Evolutionary conservation across 2,888 invertebrate species (phyloP), one percentile per base, ranked within the genome.

Genomic region (Apotomis turbidana): DNA sequence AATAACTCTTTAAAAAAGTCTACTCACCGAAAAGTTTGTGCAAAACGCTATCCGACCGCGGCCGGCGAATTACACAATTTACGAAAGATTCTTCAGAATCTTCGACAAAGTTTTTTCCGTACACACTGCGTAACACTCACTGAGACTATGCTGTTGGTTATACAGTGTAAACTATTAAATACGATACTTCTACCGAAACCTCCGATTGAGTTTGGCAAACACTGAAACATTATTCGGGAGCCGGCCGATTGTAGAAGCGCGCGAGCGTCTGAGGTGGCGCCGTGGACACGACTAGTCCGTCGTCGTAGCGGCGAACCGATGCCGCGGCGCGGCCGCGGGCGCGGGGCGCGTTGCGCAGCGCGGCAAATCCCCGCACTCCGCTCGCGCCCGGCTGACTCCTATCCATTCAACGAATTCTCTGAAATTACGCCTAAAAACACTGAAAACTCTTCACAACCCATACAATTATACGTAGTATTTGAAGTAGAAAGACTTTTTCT

Each of bases 51-150:
- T 90, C 92, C 93, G 88, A 87, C 89, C 84, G 85, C 85, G 81
- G 88, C 91, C 91, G 91, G 90, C 84, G 90, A 89, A 89, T 90
- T 91, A 91, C 93, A 93, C 93, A 93, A 91, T 90, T 91, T 89
- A 90, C 92, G 91, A 93, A 91, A 92, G 90, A 92, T 91, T 92
- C 91, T 93, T 94, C 90, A 93, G 90, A 93, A 93, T 93, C 92
- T 93, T 90, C 92, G 92, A 91, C 89, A 89, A 93, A 93, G 93
- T 94, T 94, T 94, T 94, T 93, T 94, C 84, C 93, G 90, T 90
- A 94, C 93, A 90, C 93, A 94, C 92, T 93, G 93, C 87, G 93
- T 92, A 88, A 93, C 93, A 93, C 92, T 91, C 93, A 93, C 93
- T 93, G 91, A 92, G 89, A 93, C 92, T 92, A 91, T 93, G 92